A percentile compares a stretch with the other conserved stretches of the same genome.
Conservation (phyloP, 1,140 invertebrate species). For the Drosophila arawakana region DNA sequence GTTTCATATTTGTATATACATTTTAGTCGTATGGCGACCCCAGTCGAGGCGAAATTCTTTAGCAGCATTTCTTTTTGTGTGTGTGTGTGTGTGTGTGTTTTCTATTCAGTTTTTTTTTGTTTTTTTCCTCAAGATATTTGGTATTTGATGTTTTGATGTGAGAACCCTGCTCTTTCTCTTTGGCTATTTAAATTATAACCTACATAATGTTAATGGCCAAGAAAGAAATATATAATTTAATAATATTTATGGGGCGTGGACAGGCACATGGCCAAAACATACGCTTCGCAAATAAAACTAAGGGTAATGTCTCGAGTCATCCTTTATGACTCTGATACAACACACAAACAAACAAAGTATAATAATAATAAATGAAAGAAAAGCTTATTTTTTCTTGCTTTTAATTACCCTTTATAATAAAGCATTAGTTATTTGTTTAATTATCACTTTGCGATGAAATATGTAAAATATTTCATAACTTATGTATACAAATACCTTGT, state of each 20-base stretch:
- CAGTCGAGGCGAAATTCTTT: constrained; percentile 78
- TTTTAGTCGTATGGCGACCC: constrained; percentile 62
- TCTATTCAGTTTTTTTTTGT: constrained; percentile 1
- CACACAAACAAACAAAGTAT: too few relatives aligned
- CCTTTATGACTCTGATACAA: constrained; percentile 17
- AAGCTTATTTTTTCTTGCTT: constrained; percentile 7
- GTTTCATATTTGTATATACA: constrained; percentile 51
- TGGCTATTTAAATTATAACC: constrained; percentile 80
- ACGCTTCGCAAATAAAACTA: constrained; percentile 27
- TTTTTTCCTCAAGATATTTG: not conserved
- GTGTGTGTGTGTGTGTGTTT: constrained; percentile 11
- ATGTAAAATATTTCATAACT: constrained; percentile 1
- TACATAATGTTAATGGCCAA: constrained; percentile 79
- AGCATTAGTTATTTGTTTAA: constrained; percentile 27
- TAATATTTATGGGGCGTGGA: constrained; percentile 79
- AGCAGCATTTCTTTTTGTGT: constrained; percentile 54
- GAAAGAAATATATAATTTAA: constrained; percentile 81
- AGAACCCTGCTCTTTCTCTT: constrained; percentile 25
- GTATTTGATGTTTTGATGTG: constrained; percentile 66
- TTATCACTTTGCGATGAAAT: constrained; percentile 16
- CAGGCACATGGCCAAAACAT: constrained; percentile 76
- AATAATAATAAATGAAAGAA: constrained; percentile 22
- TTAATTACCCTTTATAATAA: constrained; percentile 12
- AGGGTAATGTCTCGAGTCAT: constrained; percentile 25
- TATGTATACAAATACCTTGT: not conserved